A percentile compares a stretch with the other conserved stretches of the same genome.
Conservation (phyloP, 2,888 invertebrate species). For the Trissoscelio sp. region DNA sequence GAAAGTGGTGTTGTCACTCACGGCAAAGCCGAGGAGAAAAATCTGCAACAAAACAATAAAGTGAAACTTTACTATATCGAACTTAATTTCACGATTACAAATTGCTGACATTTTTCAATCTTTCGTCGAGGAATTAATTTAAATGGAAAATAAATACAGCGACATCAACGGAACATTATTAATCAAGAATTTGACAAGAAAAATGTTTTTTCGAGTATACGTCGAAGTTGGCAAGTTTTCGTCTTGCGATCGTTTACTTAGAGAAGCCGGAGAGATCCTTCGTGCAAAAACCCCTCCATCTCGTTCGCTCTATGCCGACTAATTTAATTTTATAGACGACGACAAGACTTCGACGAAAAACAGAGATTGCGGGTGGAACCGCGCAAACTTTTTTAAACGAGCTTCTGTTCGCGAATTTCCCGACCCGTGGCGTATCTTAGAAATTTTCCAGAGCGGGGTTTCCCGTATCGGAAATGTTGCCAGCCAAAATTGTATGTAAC, state of each 20-base stretch:
- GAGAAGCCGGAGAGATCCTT: slow-evolving; percentile 35
- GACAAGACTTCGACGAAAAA: slow-evolving; percentile 40
- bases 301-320: slow-evolving; percentile 29
- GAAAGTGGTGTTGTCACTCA: slow-evolving; percentile 80
- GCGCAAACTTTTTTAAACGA: slow-evolving; percentile 50
- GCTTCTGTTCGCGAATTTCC: slow-evolving; percentile 22
- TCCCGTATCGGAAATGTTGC: slow-evolving; percentile 52
- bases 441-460: slow-evolving; percentile 28
- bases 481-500: slow-evolving; percentile 39
- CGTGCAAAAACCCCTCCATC: slow-evolving; percentile 27
- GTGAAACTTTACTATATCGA: slow-evolving; percentile 7
- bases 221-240: slow-evolving; percentile 15
- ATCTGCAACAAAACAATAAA: slow-evolving; percentile 75
- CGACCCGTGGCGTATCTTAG: slow-evolving; percentile 2
- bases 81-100: background rate
- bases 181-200: slow-evolving; percentile 27
- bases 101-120: background rate
- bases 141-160: background rate
- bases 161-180: background rate
- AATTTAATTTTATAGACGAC: slow-evolving; percentile 65
- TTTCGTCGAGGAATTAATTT: background rate
- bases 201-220: slow-evolving; percentile 13
- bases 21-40: slow-evolving; percentile 77
- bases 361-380: slow-evolving; percentile 33
- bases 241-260: slow-evolving; percentile 34